These are phyloP conservation scores for Erethizon dorsatum DNA, from an alignment of 2,797 vertebrate genomes.

Conservation along the genomic window DNA sequence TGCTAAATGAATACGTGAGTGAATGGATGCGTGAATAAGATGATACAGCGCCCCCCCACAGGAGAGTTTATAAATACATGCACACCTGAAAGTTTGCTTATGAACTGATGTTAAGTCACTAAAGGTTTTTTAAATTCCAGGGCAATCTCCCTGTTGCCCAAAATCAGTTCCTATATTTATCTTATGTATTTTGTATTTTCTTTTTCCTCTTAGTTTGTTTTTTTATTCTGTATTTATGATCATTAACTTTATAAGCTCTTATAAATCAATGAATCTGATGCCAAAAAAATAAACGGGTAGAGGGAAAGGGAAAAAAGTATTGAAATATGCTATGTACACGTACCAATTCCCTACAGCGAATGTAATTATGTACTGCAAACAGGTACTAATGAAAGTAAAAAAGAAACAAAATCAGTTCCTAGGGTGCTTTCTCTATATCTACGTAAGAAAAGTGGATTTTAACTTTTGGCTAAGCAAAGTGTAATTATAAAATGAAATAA, in stretches of 20 bases:
- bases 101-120: neutral
- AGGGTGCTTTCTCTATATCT: neutral
- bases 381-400: neutral
- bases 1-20: neutral
- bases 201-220: neutral
- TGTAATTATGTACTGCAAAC: neutral
- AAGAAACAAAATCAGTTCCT: neutral
- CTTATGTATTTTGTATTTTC: neutral
- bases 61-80: neutral
- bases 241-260: neutral
- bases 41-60: neutral
- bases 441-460: neutral
- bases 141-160: neutral
- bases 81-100: neutral
- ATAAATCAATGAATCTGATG: neutral
- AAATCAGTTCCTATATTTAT: neutral
- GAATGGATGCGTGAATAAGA: neutral
- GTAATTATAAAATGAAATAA: slow-evolving; percentile 34
- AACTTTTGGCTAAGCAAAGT: neutral
- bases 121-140: neutral
- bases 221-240: neutral
- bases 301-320: neutral
- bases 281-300: neutral
- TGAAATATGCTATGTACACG: neutral
- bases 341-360: neutral